phyloP scores from a whole-genome alignment of 2,113 vertebrate genomes.

The Siphamia tubifer region DNA sequence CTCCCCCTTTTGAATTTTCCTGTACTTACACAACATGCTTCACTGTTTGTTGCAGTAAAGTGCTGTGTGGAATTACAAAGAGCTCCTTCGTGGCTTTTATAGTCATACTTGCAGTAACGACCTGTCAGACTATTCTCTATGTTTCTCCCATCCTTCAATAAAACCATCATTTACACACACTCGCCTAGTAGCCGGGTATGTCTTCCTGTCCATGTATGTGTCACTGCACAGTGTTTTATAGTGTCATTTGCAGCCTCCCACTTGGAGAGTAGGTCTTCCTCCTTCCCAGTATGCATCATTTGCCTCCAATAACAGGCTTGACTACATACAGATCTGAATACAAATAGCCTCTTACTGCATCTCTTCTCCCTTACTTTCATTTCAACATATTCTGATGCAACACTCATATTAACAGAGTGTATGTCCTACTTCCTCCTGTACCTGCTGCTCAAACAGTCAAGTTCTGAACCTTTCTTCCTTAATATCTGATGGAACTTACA shows the following conservation, averaged over 20 bases:
- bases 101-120: conserved; percentile 19
- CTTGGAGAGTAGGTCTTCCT: conserved; percentile 23
- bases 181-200: neutral
- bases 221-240: conserved; percentile 47
- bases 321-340: conserved; percentile 52
- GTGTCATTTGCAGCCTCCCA: conserved; percentile 45
- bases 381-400: neutral
- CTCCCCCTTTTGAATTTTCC: neutral
- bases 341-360: conserved; percentile 50
- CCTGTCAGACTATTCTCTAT: conserved; percentile 21
- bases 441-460: too few relatives aligned
- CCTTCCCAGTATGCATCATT: conserved; percentile 40
- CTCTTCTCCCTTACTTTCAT: conserved; percentile 1
- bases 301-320: conserved; percentile 37
- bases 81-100: conserved; percentile 47
- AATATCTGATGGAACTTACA: conserved; percentile 78
- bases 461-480: too few relatives aligned
- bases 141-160: conserved; percentile 18
- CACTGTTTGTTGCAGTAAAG: conserved; percentile 13
- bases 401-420: neutral
- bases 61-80: conserved; percentile 48
- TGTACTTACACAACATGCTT: neutral
- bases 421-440: too few relatives aligned
- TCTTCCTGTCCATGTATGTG: conserved; percentile 37
- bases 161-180: conserved; percentile 24